These are phyloP conservation scores for Delphinapterus leucas DNA, from an alignment of 2,113 vertebrate species.

Conservation along the genomic window DNA sequence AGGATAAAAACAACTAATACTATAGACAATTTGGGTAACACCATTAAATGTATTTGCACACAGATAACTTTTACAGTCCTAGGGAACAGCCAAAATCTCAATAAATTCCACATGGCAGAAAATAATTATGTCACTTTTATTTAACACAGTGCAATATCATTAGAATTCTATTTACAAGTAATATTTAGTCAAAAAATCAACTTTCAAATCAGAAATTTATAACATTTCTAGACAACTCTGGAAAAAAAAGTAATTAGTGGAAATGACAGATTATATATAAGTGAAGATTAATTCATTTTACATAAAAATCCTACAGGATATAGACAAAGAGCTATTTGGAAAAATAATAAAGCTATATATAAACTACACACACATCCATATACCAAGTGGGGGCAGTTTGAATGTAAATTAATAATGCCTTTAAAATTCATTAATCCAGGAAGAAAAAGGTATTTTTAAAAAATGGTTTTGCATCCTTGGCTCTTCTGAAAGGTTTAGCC, in stretches of 20 bases:
- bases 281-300: background rate
- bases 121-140: background rate
- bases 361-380: background rate
- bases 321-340: background rate
- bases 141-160: background rate
- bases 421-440: background rate
- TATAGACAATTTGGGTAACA: background rate
- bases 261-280: background rate
- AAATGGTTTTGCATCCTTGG: background rate
- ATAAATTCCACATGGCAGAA: background rate
- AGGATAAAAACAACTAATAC: background rate
- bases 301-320: background rate
- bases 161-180: background rate
- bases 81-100: background rate
- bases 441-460: background rate
- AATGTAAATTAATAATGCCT: background rate
- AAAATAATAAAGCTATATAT: background rate
- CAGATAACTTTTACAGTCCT: background rate
- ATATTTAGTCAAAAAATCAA: background rate
- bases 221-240: background rate
- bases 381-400: background rate
- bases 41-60: background rate
- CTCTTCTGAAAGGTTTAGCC: background rate
- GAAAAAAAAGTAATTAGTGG: background rate
- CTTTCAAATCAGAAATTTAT: background rate